phyloP scores from a whole-genome alignment of 2,113 vertebrate species.

The Antidorcas marsupialis region DNA sequence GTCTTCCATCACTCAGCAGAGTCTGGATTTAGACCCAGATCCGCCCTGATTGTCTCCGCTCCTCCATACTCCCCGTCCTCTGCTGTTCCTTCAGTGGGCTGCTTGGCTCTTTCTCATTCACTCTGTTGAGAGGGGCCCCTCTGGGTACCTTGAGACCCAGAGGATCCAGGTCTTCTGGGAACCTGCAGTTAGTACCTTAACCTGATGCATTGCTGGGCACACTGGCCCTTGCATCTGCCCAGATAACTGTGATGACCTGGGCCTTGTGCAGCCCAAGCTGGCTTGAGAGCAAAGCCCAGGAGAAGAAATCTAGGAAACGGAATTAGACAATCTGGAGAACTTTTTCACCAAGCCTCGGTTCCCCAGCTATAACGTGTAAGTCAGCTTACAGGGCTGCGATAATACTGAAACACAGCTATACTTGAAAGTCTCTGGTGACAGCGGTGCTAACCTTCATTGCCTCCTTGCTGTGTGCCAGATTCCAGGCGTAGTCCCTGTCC shows the following conservation, averaged over 20 bases:
- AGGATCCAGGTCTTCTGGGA: background rate
- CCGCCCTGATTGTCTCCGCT: background rate
- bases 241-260: background rate
- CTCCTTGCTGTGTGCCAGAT: background rate
- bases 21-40: background rate
- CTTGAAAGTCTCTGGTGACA: background rate
- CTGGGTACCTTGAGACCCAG: background rate
- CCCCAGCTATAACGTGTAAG: background rate
- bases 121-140: background rate
- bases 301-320: background rate
- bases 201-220: background rate
- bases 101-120: too few species aligned
- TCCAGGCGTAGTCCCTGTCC: background rate
- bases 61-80: too few species aligned
- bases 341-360: background rate
- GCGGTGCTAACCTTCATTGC: accelerated
- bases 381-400: accelerated
- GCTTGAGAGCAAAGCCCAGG: background rate
- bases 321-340: background rate
- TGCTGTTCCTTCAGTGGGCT: accelerated
- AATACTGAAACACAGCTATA: accelerated
- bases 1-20: background rate
- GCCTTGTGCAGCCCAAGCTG: background rate
- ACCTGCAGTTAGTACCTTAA: background rate
- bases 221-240: background rate